These are phyloP conservation scores for Chiloscyllium punctatum DNA, from an alignment of 2,797 vertebrate species.

Conservation along the genomic window DNA sequence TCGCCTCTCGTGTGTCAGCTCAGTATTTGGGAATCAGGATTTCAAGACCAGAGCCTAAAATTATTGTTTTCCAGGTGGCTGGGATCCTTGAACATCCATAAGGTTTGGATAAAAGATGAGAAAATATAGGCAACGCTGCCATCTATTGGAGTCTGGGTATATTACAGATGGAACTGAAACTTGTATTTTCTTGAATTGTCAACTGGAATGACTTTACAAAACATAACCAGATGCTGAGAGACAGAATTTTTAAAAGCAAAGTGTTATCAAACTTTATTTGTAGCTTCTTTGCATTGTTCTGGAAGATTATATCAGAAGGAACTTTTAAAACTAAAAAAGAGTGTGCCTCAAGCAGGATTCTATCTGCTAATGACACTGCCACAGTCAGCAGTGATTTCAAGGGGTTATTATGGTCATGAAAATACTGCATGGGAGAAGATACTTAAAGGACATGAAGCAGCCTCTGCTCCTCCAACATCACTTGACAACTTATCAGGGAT, in stretches of 20 bases:
- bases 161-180: neutral
- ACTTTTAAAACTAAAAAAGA: neutral
- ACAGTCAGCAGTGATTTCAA: neutral
- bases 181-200: neutral
- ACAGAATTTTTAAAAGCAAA: neutral
- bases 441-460: neutral
- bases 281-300: neutral
- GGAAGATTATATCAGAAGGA: neutral
- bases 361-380: neutral
- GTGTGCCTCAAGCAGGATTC: neutral
- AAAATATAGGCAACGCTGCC: neutral
- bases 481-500: neutral
- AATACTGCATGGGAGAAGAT: neutral
- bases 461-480: neutral
- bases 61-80: neutral
- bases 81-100: neutral
- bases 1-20: neutral
- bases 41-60: neutral
- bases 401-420: neutral
- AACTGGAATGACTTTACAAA: neutral
- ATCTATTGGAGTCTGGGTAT: neutral
- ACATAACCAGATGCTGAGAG: neutral
- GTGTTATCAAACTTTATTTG: neutral
- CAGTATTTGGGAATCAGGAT: neutral
- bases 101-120: neutral